phyloP scores from a whole-genome alignment of 2,888 invertebrate species.

The Eueremaeus valkanovi region DNA sequence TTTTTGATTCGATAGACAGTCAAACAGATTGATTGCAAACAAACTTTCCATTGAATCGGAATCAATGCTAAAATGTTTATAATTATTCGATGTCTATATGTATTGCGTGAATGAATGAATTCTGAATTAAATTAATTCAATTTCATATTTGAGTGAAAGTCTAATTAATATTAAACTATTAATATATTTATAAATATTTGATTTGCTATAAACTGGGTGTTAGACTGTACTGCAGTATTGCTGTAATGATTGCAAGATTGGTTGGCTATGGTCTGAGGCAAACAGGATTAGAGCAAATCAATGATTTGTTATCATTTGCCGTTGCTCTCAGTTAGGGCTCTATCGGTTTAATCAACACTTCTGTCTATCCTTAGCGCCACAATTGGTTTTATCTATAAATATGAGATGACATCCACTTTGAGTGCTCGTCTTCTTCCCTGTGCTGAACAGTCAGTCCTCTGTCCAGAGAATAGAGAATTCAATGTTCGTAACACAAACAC shows the following conservation, averaged over 20 bases:
- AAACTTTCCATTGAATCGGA: no score
- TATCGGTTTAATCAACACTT: constrained; percentile 24
- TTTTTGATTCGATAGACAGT: neutral
- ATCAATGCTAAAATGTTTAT: no score
- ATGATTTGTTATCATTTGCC: constrained; percentile 22
- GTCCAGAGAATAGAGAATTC: no score
- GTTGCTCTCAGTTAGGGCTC: neutral
- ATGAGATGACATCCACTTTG: constrained; percentile 12
- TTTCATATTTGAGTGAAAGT: neutral
- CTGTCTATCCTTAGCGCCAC: neutral
- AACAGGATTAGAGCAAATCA: constrained; percentile 26
- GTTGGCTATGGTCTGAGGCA: constrained; percentile 1
- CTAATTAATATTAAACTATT: no score
- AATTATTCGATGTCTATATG: no score
- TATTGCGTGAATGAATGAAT: no score
- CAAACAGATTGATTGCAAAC: neutral
- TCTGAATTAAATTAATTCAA: neutral
- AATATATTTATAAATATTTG: no score
- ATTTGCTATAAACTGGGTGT: no score
- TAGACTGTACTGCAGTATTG: neutral
- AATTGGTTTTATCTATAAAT: constrained; percentile 31
- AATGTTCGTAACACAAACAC: no score
- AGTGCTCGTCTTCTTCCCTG: neutral
- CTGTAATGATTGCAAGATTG: constrained; percentile 7
- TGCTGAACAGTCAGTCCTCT: neutral